A percentile compares a stretch with the other conserved stretches of the same genome.
phyloP scores from a whole-genome alignment of 2,113 vertebrate genomes.

The Alethe diademata region DNA sequence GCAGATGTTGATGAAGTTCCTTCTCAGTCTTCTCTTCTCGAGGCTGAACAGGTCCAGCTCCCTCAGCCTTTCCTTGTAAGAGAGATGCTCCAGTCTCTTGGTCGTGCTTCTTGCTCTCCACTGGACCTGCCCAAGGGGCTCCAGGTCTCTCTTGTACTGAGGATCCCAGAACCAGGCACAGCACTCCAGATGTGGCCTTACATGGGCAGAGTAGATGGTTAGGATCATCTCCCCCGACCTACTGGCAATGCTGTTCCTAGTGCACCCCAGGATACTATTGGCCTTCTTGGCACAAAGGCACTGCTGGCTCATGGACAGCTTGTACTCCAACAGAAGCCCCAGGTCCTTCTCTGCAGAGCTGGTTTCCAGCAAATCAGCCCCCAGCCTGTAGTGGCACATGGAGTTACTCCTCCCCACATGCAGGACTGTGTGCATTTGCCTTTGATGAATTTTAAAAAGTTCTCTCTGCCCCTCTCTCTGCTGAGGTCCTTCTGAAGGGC shows the following conservation, averaged over 20 bases:
- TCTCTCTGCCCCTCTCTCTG: neutral
- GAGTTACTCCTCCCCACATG: neutral
- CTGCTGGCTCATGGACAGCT: neutral
- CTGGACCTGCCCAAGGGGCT: neutral
- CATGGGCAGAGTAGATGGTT: neutral
- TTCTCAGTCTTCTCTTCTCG: neutral
- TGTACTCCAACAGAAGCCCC: no score
- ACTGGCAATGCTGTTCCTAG: neutral
- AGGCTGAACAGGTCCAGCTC: neutral
- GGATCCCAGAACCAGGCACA: neutral
- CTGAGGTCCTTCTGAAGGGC: neutral
- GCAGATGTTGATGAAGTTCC: neutral
- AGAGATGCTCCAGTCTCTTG: neutral
- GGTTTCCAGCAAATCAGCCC: neutral
- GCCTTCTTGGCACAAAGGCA: neutral
- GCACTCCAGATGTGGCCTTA: neutral
- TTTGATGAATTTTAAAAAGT: neutral
- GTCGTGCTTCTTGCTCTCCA: neutral
- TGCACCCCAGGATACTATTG: neutral
- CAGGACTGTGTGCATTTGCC: neutral
- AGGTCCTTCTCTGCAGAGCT: neutral
- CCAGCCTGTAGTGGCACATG: neutral
- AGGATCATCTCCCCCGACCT: fast-evolving
- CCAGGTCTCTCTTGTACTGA: neutral
- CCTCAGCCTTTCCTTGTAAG: neutral